phyloP scores from a whole-genome alignment of 2,888 invertebrate species.

The Machimus rusticus region DNA sequence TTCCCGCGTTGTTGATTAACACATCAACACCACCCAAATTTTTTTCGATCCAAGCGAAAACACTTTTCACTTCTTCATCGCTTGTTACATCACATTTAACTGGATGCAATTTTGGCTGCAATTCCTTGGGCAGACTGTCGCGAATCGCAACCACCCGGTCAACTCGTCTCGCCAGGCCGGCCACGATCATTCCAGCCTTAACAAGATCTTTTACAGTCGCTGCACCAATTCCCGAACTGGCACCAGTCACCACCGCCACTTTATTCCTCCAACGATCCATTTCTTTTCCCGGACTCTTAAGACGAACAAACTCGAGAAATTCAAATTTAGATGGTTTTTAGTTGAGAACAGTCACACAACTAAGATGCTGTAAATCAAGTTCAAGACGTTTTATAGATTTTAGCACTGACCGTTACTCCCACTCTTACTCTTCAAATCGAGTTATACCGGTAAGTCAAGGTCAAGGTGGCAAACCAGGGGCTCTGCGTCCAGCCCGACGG shows the following conservation, averaged over 20 bases:
- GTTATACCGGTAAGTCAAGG: not conserved
- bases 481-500: not conserved
- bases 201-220: conserved; percentile 63
- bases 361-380: not conserved
- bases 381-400: not conserved
- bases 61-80: conserved; percentile 65
- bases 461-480: not conserved
- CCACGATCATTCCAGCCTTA: conserved; percentile 65
- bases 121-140: conserved; percentile 52
- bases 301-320: not conserved
- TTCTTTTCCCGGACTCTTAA: conserved; percentile 48
- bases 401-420: not conserved
- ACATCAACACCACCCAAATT: conserved; percentile 67
- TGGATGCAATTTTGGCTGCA: conserved; percentile 58
- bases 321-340: not conserved
- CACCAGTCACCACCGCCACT: conserved; percentile 70
- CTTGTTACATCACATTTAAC: conserved; percentile 65
- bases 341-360: not conserved
- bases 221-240: conserved; percentile 69
- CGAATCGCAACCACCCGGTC: conserved; percentile 57
- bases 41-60: conserved; percentile 65
- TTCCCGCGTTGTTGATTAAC: conserved; percentile 68
- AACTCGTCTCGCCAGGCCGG: conserved; percentile 65
- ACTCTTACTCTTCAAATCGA: not conserved
- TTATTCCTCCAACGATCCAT: conserved; percentile 70